Conservation (phyloP, 2,888 invertebrate species). For the Tinea trinotella region DNA sequence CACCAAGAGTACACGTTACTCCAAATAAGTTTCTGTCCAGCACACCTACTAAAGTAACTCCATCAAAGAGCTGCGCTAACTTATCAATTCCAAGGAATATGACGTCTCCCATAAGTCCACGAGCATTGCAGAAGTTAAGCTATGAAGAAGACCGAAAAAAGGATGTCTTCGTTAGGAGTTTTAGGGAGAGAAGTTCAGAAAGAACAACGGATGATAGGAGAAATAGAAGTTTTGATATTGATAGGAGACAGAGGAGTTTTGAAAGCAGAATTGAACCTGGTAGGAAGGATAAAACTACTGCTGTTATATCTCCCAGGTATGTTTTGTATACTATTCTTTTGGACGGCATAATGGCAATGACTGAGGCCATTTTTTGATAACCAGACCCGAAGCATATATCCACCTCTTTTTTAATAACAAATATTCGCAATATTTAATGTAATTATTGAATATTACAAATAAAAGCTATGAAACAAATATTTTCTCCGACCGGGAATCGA, state of each 20-base stretch:
- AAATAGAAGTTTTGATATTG: conserved; percentile 21
- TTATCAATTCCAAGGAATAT: conserved; percentile 35
- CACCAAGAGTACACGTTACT: conserved; percentile 36
- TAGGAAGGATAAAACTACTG: conserved; percentile 53
- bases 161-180: conserved; percentile 59
- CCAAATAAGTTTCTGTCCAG: conserved; percentile 50
- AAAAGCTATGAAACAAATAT: too few species aligned
- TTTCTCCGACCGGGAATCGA: too few species aligned
- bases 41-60: conserved; percentile 57
- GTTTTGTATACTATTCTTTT: conserved; percentile 21
- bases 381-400: too few species aligned
- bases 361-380: too few species aligned
- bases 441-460: too few species aligned
- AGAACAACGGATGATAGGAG: conserved; percentile 44
- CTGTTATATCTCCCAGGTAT: conserved; percentile 65
- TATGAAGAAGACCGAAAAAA: conserved; percentile 55
- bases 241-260: conserved; percentile 46
- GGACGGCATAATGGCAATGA: too few species aligned
- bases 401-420: too few species aligned
- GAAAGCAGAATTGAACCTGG: conserved; percentile 36
- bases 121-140: conserved; percentile 72
- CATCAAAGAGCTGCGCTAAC: conserved; percentile 66
- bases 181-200: conserved; percentile 50
- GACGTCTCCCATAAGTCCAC: conserved; percentile 58
- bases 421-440: too few species aligned